Evolutionary conservation across 2,113 vertebrate genomes (phyloP), one percentile per base, ranked within the genome.

Genomic region (Tetrao urogallus): DNA sequence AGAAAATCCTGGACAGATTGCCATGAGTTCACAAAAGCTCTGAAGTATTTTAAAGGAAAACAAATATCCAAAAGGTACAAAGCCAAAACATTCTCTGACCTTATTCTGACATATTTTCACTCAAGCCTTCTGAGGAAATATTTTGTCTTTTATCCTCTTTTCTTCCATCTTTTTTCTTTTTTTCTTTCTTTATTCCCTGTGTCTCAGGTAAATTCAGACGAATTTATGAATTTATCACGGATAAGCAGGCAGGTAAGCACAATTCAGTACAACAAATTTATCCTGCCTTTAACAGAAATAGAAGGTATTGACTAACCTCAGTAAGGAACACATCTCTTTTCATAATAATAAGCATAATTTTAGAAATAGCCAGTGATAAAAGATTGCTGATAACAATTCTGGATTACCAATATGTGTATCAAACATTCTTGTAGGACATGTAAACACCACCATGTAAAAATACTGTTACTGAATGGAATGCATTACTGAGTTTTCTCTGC

Each of bases 181-280:
- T 13, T 21, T 18, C 28, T 3, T 27, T 5, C 9, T 54, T 27
- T 21, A 22, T 16, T 0, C 5, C 3, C 7, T 42, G 7, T 10
- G 1, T 77, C 32, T 52, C 7, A 66, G 4, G 21, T 74, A 58
- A 54, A 47, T 64, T 81, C 2, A 56, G 61, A 43, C 22, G 1
- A 92, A 36, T 2, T 43, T 74, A 28, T 56, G 27, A 16, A 30
- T 56, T 82, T 79, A 60, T 4, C 15, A 72, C 34, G 38, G 12
- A 79, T 65, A n/a, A 45, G 14, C 10, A 48, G 28, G 5, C 4
- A 82, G 11, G 8, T 52, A 81, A 73, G n/a, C 30, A 43, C 21
- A 7, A 78, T 10, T 54, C 5, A 32, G 89, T 82, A 66, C 32
- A 16, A 2, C 32, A 17, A 38, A 47, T 65, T 24, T 81, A 17